Conservation (phyloP, 23 tunicate genomes). For the Phallusia fumigata region DNA sequence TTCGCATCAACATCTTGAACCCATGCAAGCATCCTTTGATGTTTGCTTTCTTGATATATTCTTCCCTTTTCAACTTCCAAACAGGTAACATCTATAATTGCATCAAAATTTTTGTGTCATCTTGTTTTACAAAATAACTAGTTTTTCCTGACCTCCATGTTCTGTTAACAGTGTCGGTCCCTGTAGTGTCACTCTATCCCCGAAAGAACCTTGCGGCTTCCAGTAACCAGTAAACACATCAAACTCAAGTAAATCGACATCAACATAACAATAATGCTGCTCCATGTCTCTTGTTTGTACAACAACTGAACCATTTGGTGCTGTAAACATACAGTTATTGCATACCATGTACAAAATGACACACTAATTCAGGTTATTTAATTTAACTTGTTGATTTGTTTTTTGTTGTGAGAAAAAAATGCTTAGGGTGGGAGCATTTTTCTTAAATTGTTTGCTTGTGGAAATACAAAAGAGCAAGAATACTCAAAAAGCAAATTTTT, state of each 20-base stretch:
- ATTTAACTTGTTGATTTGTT: too few species aligned
- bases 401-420: too few species aligned
- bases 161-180: constrained; percentile 10
- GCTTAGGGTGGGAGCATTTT: too few species aligned
- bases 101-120: too few species aligned
- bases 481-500: neutral
- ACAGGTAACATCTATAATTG: neutral
- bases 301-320: constrained; percentile 67
- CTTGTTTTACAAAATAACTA: too few species aligned
- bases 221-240: constrained; percentile 43
- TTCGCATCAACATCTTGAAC: too few species aligned
- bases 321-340: constrained; percentile 15
- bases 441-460: too few species aligned
- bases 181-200: constrained; percentile 82
- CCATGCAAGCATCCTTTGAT: neutral
- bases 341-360: neutral
- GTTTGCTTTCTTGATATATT: neutral
- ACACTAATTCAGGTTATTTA: too few species aligned
- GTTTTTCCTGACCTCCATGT: too few species aligned
- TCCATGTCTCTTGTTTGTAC: constrained; percentile 52
- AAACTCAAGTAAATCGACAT: constrained; percentile 39
- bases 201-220: constrained; percentile 77
- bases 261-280: constrained; percentile 82
- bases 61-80: neutral
- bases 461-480: too few species aligned